Percentiles rank a stretch among this genome's conserved stretches.
Conservation (phyloP, 2,113 vertebrate species). For the Phycodurus eques region DNA sequence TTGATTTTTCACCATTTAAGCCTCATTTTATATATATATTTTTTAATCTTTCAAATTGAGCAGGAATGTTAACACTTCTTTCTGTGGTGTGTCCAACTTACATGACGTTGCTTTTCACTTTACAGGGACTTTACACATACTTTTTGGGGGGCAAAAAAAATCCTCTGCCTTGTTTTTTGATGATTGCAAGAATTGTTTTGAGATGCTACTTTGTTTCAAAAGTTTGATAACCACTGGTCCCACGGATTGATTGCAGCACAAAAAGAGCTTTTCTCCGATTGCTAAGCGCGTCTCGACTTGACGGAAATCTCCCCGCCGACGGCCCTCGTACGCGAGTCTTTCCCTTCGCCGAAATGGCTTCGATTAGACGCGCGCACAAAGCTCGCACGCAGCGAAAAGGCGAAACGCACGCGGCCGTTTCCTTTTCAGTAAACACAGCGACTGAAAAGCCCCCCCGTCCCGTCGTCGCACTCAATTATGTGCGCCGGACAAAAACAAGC, state of each 20-base stretch:
- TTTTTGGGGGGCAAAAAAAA: too few relatives aligned
- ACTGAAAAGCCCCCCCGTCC: constrained; percentile 53
- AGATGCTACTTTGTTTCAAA: too few relatives aligned
- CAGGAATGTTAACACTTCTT: too few relatives aligned
- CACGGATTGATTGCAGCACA: background rate
- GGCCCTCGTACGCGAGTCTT: constrained; percentile 3
- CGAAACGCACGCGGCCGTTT: constrained; percentile 42
- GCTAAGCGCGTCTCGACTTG: background rate
- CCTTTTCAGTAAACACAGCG: constrained; percentile 50
- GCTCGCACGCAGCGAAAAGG: constrained; percentile 18
- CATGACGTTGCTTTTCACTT: too few relatives aligned
- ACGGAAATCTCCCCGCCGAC: background rate
- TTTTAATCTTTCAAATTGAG: too few relatives aligned
- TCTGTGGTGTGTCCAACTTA: too few relatives aligned
- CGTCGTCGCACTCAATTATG: constrained; percentile 63
- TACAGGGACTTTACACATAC: too few relatives aligned
- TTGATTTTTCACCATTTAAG: too few relatives aligned
- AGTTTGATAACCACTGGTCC: background rate
- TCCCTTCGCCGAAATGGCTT: constrained; percentile 18
- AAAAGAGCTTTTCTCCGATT: background rate
- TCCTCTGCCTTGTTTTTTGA: too few relatives aligned
- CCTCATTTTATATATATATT: too few relatives aligned
- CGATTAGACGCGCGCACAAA: constrained; percentile 32
- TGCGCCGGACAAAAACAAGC: constrained; percentile 69
- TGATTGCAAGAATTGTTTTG: too few relatives aligned